phyloP scores from a whole-genome alignment of 2,888 invertebrate species.

The Amphipoea lucens region DNA sequence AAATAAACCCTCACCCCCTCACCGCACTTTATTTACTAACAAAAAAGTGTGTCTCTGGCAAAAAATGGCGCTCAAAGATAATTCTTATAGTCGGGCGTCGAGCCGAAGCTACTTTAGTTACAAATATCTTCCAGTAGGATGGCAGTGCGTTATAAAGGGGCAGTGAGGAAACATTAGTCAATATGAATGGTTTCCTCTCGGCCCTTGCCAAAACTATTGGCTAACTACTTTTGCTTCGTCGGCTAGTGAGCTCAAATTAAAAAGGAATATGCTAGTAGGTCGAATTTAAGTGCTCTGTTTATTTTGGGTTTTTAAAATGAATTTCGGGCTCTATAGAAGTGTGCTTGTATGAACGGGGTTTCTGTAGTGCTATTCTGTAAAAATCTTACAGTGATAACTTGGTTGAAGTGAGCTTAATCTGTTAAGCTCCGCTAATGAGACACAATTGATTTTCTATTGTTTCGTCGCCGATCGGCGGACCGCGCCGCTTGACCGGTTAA shows the following conservation, averaged over 20 bases:
- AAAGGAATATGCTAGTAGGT: constrained; percentile 66
- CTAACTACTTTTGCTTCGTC: constrained; percentile 76
- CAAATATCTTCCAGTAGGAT: constrained; percentile 78
- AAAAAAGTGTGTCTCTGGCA: constrained; percentile 31
- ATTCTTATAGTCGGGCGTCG: constrained; percentile 74
- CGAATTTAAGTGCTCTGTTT: constrained; percentile 52
- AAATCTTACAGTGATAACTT: no score
- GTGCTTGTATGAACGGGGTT: neutral
- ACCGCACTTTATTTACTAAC: constrained; percentile 49
- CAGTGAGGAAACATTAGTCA: constrained; percentile 84
- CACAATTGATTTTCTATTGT: no score
- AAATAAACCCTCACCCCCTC: constrained; percentile 15
- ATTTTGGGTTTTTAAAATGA: constrained; percentile 23
- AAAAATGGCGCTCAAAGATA: constrained; percentile 68
- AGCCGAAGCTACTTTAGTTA: constrained; percentile 75
- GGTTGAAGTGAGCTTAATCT: no score
- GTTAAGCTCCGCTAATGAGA: no score
- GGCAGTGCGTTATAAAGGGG: constrained; percentile 79
- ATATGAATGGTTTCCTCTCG: constrained; percentile 85
- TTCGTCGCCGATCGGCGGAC: no score
- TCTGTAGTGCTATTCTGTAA: no score
- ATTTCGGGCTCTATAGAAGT: neutral
- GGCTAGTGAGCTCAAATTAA: constrained; percentile 76
- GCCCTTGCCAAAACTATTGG: constrained; percentile 82
- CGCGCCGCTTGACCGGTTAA: no score